Evolutionary conservation across 53 echinoderm and acorn worm species (phyloP).

Genomic region (Pentamera pediparva): DNA sequence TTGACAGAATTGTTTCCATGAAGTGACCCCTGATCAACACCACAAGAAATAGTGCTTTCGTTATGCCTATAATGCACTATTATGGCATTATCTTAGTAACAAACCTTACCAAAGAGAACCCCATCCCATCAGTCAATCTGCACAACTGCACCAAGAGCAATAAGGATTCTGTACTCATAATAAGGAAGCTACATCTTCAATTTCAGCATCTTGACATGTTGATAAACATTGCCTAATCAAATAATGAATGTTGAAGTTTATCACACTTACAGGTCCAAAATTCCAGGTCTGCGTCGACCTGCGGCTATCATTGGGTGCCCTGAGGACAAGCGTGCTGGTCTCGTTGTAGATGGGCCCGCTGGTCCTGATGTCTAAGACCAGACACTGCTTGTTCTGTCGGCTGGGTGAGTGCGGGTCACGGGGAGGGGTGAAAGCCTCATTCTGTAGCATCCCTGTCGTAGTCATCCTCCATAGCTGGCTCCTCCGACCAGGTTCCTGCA

Average conservation of each 20-base stretch:
- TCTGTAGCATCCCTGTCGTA: constrained; percentile 70
- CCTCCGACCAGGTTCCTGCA: constrained; percentile 83
- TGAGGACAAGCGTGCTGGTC: constrained; percentile 58
- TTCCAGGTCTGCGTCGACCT: constrained; percentile 84
- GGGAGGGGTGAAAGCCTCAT: constrained; percentile 73
- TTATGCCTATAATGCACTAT: too few species aligned
- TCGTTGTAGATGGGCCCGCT: constrained; percentile 39
- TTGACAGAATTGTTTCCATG: too few species aligned
- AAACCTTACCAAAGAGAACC: too few species aligned
- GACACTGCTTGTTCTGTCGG: constrained; percentile 23
- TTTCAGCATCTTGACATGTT: too few species aligned
- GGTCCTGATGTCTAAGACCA: constrained; percentile 71
- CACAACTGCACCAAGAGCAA: too few species aligned
- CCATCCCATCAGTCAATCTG: too few species aligned
- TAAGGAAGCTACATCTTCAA: too few species aligned
- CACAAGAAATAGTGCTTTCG: too few species aligned
- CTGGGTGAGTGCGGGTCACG: constrained; percentile 50
- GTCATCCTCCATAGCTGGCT: constrained; percentile 98
- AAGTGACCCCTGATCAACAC: too few species aligned
- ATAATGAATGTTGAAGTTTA: background rate
- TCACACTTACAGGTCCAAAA: constrained; percentile 17
- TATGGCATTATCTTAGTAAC: too few species aligned
- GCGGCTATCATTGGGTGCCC: constrained; percentile 63
- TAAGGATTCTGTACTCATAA: too few species aligned
- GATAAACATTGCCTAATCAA: background rate